A percentile compares a stretch with the other conserved stretches of the same genome.
These are phyloP conservation scores for Caenorhabditis zanzibari DNA, from an alignment of 2,888 invertebrate species.

Conservation along the genomic window DNA sequence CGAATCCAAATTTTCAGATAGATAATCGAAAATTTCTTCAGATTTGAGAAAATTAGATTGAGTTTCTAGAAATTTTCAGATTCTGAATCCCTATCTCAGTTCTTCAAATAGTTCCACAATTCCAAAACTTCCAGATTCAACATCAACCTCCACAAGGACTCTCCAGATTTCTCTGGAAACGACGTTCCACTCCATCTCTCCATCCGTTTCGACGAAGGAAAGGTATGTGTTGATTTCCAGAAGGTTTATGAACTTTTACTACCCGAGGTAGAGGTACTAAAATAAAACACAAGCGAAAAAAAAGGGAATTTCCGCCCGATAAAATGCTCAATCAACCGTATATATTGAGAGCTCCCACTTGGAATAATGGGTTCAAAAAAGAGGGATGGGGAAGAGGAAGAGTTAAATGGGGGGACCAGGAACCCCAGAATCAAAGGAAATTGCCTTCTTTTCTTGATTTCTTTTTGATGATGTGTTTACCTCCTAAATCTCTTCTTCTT, in stretches of 20 bases:
- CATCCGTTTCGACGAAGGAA: constrained; percentile 78
- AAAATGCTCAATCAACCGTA: constrained; percentile 46
- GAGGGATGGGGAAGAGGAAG: not conserved
- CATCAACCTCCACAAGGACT: constrained; percentile 79
- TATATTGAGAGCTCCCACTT: not conserved
- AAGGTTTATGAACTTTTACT: constrained; percentile 1
- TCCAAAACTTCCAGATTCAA: constrained; percentile 72
- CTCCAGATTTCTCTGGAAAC: constrained; percentile 78
- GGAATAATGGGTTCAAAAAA: constrained; percentile 24
- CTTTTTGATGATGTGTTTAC: constrained; percentile 38
- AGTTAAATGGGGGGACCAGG: constrained; percentile 7
- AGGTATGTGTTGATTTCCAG: constrained; percentile 60
- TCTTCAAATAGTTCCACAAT: not conserved
- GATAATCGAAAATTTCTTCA: too few relatives aligned
- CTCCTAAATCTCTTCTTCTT: not conserved
- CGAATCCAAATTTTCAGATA: not conserved
- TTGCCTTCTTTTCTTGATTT: constrained; percentile 35
- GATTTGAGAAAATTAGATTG: too few relatives aligned
- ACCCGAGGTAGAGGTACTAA: not conserved
- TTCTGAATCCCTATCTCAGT: not conserved
- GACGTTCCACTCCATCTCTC: constrained; percentile 78
- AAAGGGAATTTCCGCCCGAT: constrained; percentile 26
- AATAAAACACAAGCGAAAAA: constrained; percentile 15
- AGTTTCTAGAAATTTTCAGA: too few relatives aligned
- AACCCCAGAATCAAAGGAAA: constrained; percentile 33